Evolutionary conservation across 1,140 invertebrate species (phyloP).

Genomic region (Drosophila truncata): DNA sequence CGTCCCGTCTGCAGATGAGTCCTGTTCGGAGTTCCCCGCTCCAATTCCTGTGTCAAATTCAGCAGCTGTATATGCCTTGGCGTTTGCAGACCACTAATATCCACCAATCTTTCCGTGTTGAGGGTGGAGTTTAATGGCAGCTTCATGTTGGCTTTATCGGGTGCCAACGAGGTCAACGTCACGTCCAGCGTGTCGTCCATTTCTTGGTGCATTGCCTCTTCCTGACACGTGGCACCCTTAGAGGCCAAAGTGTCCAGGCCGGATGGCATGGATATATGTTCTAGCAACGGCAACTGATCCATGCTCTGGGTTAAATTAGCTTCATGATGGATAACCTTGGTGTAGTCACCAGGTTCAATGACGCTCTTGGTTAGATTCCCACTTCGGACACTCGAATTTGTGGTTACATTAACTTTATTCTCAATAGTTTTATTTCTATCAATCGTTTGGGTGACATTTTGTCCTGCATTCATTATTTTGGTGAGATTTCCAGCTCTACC

Average conservation of each 20-base stretch:
- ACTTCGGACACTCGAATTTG: not conserved
- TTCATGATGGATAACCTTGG: constrained; percentile 35
- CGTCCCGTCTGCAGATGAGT: constrained; percentile 20
- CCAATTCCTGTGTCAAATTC: constrained; percentile 68
- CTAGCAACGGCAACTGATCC: constrained; percentile 71
- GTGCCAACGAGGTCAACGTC: constrained; percentile 70
- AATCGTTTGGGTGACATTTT: constrained; percentile 1
- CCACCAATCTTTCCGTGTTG: constrained; percentile 73
- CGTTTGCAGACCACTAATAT: constrained; percentile 55
- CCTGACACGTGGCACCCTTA: not conserved
- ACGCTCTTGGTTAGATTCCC: constrained; percentile 37
- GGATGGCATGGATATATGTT: constrained; percentile 75
- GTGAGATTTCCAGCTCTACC: constrained; percentile 2
- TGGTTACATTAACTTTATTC: constrained; percentile 7
- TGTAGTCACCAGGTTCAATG: constrained; percentile 23
- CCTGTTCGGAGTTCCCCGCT: constrained; percentile 36
- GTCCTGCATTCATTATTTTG: constrained; percentile 1
- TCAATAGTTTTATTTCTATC: constrained; percentile 30
- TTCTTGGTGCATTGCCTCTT: constrained; percentile 21
- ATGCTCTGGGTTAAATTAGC: constrained; percentile 59
- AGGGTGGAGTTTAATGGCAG: constrained; percentile 77
- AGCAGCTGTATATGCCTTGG: constrained; percentile 68
- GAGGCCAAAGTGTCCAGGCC: constrained; percentile 50
- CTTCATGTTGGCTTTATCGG: constrained; percentile 74
- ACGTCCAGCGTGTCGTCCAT: constrained; percentile 57